Percentiles rank a stretch among this genome's conserved stretches.
Conservation (phyloP, 2,888 invertebrate genomes). For the Venusia cambrica region DNA sequence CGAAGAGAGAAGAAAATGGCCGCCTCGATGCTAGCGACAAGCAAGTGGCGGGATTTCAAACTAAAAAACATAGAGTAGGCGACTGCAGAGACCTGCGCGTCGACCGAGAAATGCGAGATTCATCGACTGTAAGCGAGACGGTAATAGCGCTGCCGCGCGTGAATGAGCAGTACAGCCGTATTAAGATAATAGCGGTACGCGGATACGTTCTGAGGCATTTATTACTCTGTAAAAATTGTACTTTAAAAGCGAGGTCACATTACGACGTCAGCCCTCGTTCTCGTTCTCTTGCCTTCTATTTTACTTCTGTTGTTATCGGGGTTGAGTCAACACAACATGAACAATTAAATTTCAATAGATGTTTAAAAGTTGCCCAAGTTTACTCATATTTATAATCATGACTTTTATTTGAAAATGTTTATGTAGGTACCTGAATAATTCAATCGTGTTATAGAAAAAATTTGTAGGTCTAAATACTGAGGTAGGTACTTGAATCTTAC, state of each 20-base stretch:
- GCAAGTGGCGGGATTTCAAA: constrained; percentile 45
- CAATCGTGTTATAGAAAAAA: no score
- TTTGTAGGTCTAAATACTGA: no score
- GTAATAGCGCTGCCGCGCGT: constrained; percentile 14
- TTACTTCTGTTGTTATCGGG: constrained; percentile 47
- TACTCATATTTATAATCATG: no score
- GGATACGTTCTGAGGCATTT: constrained; percentile 35
- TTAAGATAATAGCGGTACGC: constrained; percentile 10
- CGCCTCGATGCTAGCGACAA: constrained; percentile 48
- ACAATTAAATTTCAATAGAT: not conserved
- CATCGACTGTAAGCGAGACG: constrained; percentile 35
- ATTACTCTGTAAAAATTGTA: constrained; percentile 52
- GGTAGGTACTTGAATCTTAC: no score
- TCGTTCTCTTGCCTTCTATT: constrained; percentile 65
- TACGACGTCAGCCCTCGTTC: constrained; percentile 43
- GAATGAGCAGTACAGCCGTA: constrained; percentile 15
- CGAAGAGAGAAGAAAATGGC: constrained; percentile 78
- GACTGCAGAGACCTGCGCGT: constrained; percentile 35
- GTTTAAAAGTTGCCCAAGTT: no score
- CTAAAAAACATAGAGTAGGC: constrained; percentile 45
- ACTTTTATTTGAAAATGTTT: no score
- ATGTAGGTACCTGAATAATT: no score
- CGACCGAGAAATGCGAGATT: constrained; percentile 19
- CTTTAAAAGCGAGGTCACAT: constrained; percentile 47
- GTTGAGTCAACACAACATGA: no score